These are phyloP conservation scores for Ochropacha duplaris DNA, from an alignment of 2,888 invertebrate genomes.

Conservation along the genomic window DNA sequence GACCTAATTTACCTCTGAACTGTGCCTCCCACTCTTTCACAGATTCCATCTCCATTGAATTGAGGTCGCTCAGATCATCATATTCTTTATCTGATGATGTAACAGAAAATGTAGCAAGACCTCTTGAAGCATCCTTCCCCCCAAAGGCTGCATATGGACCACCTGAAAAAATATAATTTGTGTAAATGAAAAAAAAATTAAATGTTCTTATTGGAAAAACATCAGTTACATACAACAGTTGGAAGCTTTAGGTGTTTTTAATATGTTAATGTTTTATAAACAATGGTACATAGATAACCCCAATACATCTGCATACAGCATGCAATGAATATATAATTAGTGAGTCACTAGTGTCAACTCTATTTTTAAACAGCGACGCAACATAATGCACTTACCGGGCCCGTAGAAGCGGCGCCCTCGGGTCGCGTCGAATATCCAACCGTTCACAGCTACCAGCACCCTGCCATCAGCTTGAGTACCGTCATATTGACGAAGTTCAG, in stretches of 20 bases:
- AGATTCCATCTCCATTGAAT: constrained; percentile 96
- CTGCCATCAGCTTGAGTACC: constrained; percentile 94
- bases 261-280: neutral
- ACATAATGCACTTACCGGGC: constrained; percentile 87
- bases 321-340: constrained; percentile 40
- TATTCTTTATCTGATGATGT: constrained; percentile 91
- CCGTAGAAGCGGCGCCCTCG: constrained; percentile 96
- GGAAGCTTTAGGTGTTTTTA: no score
- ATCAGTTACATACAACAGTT: no score
- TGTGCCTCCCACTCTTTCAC: constrained; percentile 98
- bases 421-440: constrained; percentile 97
- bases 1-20: constrained; percentile 89
- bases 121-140: constrained; percentile 97
- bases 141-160: constrained; percentile 97
- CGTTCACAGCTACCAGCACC: constrained; percentile 96
- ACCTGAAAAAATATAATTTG: constrained; percentile 76
- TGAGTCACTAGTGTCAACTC: constrained; percentile 57
- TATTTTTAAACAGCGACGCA: constrained; percentile 62
- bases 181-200: neutral
- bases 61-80: constrained; percentile 97
- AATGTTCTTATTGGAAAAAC: no score
- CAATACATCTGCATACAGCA: constrained; percentile 35
- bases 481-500: constrained; percentile 93
- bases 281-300: constrained; percentile 16
- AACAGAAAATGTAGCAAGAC: constrained; percentile 96